Conservation (phyloP, 2,797 vertebrate genomes). For the Erpetoichthys calabaricus region DNA sequence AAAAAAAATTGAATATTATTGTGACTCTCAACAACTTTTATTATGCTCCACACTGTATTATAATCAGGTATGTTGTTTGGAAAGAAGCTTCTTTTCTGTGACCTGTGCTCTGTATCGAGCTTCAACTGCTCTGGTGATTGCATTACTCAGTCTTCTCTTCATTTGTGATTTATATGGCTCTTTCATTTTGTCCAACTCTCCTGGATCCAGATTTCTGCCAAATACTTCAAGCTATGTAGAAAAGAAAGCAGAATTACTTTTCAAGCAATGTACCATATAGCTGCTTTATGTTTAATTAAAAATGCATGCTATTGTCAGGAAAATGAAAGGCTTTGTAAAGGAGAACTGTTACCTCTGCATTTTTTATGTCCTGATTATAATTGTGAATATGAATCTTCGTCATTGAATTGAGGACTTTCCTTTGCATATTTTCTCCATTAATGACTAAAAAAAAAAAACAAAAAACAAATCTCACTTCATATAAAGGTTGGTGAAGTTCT, state of each 20-base stretch:
- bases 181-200: conserved; percentile 2
- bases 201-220: conserved; percentile 11
- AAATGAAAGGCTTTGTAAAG: background rate
- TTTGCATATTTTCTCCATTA: conserved; percentile 10
- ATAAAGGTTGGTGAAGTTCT: background rate
- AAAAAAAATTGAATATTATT: too few relatives aligned
- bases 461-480: background rate
- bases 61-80: too few relatives aligned
- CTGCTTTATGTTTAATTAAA: background rate
- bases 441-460: conserved; percentile 21
- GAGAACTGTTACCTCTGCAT: background rate
- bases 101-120: conserved; percentile 6
- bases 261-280: background rate
- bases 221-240: conserved; percentile 6
- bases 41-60: too few relatives aligned
- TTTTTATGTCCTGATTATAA: conserved; percentile 8
- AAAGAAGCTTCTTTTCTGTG: background rate
- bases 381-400: background rate
- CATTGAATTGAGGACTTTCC: background rate
- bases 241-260: background rate
- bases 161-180: background rate
- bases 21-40: too few relatives aligned
- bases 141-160: conserved; percentile 10
- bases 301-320: too few relatives aligned
- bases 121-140: conserved; percentile 3